These are phyloP conservation scores for Hermaeophaga mercurialis DNA, from an alignment of 2,888 invertebrate genomes.

Conservation along the genomic window DNA sequence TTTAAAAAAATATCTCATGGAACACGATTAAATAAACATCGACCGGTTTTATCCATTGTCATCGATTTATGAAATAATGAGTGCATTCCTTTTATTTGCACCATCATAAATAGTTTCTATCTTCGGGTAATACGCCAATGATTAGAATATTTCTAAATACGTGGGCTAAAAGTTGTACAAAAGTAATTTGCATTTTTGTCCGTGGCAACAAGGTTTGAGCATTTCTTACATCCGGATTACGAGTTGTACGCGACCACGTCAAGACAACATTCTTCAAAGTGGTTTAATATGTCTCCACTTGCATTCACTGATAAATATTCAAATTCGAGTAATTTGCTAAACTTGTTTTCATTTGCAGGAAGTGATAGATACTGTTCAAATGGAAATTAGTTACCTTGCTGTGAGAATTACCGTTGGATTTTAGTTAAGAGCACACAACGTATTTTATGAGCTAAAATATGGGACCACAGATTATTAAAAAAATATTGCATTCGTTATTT, in stretches of 20 bases:
- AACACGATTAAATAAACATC: too few relatives aligned
- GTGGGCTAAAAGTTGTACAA: background rate
- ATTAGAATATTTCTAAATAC: background rate
- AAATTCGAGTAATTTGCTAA: constrained; percentile 23
- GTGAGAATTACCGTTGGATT: constrained; percentile 9
- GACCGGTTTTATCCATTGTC: too few relatives aligned
- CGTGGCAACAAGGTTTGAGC: background rate
- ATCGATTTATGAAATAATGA: too few relatives aligned
- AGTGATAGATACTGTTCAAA: constrained; percentile 18
- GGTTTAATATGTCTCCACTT: constrained; percentile 31
- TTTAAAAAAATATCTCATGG: background rate
- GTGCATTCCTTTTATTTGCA: too few relatives aligned
- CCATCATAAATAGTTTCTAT: too few relatives aligned
- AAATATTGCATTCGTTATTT: too few relatives aligned
- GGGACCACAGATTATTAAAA: too few relatives aligned
- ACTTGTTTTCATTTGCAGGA: constrained; percentile 27
- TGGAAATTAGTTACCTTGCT: constrained; percentile 12
- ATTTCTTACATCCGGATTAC: constrained; percentile 7
- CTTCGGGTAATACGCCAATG: background rate
- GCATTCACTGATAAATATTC: constrained; percentile 31
- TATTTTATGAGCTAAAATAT: too few relatives aligned
- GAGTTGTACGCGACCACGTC: background rate
- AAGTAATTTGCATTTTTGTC: constrained; percentile 2
- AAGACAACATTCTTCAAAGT: constrained; percentile 34
- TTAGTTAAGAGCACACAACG: background rate